These are phyloP conservation scores for Orgyia antiqua DNA, from an alignment of 2,888 invertebrate genomes.

Conservation along the genomic window DNA sequence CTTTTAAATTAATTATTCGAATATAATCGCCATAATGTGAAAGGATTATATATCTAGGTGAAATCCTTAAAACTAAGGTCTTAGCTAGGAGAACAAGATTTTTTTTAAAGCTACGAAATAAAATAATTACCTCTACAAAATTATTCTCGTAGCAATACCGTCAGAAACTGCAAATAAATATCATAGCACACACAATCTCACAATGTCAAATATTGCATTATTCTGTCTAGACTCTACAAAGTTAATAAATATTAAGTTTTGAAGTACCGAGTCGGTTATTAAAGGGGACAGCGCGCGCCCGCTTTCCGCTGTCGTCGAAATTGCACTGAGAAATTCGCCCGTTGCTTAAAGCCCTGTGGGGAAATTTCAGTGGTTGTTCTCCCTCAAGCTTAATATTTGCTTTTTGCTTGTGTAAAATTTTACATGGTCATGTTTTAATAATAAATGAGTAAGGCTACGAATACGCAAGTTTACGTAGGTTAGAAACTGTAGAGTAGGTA, in stretches of 20 bases:
- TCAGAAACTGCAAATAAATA: conserved; percentile 10
- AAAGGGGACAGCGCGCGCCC: conserved; percentile 24
- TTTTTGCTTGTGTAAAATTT: conserved; percentile 16
- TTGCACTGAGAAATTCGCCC: conserved; percentile 39
- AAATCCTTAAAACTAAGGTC: too few species aligned
- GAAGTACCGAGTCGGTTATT: conserved; percentile 16
- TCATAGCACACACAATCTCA: conserved; percentile 22
- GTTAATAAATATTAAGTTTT: conserved; percentile 28
- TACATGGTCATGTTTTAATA: conserved; percentile 5
- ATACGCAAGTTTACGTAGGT: background rate
- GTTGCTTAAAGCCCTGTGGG: conserved; percentile 13
- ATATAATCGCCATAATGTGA: too few species aligned
- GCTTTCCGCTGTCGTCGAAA: conserved; percentile 35
- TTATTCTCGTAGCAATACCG: conserved; percentile 4
- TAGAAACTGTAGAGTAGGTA: background rate
- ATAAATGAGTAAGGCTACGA: conserved; percentile 3
- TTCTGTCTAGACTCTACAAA: conserved; percentile 10
- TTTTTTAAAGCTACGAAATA: too few species aligned
- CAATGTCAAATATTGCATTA: conserved; percentile 8
- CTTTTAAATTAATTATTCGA: too few species aligned
- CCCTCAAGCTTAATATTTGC: conserved; percentile 17
- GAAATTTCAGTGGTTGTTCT: conserved; percentile 23
- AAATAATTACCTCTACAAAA: conserved; percentile 17
- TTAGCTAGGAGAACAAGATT: too few species aligned
- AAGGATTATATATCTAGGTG: too few species aligned